Evolutionary conservation across 2,888 invertebrate genomes (phyloP).

Genomic region (Drosophila neonasuta): DNA sequence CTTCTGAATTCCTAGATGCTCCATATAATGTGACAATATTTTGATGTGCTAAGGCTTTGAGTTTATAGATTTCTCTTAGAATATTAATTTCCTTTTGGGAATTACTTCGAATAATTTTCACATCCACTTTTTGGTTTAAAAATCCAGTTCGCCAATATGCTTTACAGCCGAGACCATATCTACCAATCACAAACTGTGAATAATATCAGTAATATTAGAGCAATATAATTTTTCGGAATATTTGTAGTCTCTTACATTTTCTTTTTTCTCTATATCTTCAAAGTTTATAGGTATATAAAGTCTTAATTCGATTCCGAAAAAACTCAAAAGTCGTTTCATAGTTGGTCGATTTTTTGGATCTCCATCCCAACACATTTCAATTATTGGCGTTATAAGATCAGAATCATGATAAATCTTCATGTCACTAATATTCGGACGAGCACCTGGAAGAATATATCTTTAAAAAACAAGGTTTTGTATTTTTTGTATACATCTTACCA

Average conservation of each 20-base stretch:
- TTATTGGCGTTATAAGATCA: neutral
- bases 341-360: neutral
- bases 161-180: neutral
- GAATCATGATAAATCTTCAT: neutral
- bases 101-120: neutral
- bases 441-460: neutral
- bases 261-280: neutral
- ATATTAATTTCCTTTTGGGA: conserved; percentile 2
- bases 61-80: neutral
- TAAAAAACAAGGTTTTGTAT: neutral
- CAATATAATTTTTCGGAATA: neutral
- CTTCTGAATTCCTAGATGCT: neutral
- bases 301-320: neutral
- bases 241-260: neutral
- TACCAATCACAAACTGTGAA: neutral
- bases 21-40: conserved; percentile 12
- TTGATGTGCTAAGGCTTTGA: neutral
- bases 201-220: neutral
- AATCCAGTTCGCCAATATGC: neutral
- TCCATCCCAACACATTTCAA: neutral
- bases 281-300: neutral
- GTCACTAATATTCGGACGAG: neutral
- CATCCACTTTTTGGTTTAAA: neutral
- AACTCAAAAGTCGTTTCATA: neutral
- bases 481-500: too few species aligned